Percentiles rank a stretch among this genome's conserved stretches.
phyloP scores from a whole-genome alignment of 1,140 invertebrate species.

The Lasioglossum baleicum region DNA sequence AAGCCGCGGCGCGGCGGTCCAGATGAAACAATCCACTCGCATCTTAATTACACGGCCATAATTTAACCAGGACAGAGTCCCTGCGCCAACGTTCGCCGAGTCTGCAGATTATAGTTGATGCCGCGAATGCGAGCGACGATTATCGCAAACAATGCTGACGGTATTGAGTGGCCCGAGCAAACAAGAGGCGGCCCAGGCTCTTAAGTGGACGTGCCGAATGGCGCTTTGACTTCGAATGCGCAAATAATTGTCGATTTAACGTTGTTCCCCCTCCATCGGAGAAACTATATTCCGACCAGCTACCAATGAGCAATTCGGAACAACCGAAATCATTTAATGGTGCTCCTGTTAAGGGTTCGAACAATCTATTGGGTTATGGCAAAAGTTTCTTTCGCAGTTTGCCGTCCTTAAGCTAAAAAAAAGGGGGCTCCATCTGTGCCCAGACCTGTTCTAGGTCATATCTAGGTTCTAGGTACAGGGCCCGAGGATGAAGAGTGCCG shows the following conservation, averaged over 20 bases:
- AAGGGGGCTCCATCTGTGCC: no score
- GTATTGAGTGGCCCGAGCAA: slow-evolving; percentile 48
- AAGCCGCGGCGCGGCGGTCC: background rate
- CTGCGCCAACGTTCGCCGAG: slow-evolving; percentile 35
- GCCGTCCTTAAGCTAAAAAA: no score
- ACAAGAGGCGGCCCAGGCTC: slow-evolving; percentile 26
- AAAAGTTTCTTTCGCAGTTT: no score
- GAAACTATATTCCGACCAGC: background rate
- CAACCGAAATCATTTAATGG: background rate
- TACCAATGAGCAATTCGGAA: background rate
- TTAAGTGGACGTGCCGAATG: slow-evolving; percentile 40
- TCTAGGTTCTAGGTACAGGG: no score
- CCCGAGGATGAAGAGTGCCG: no score
- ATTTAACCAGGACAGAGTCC: slow-evolving; percentile 52
- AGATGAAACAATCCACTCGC: slow-evolving; percentile 60
- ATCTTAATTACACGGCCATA: slow-evolving; percentile 63
- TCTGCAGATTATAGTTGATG: slow-evolving; percentile 48
- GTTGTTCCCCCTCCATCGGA: background rate
- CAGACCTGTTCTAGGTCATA: no score
- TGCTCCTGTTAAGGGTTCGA: no score
- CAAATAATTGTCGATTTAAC: slow-evolving; percentile 42
- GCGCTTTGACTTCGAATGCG: slow-evolving; percentile 47
- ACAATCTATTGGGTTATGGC: no score
- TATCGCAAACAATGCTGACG: slow-evolving; percentile 58
- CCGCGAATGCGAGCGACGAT: slow-evolving; percentile 55